These are phyloP conservation scores for Timandra comae DNA, from an alignment of 2,888 invertebrate species.

Conservation along the genomic window DNA sequence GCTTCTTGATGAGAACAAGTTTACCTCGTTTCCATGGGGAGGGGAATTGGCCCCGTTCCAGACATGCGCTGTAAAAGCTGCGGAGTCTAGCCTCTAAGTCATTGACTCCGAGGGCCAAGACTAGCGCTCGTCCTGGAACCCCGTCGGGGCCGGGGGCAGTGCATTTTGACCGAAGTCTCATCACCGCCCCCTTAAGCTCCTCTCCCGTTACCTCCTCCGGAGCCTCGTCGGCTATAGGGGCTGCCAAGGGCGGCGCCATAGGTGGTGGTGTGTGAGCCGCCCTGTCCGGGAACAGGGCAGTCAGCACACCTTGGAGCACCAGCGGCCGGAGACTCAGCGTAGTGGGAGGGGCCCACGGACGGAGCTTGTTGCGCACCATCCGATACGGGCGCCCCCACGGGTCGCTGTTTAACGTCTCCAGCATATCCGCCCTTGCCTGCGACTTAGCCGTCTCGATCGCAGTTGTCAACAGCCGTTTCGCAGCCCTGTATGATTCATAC, in stretches of 20 bases:
- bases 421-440: background rate
- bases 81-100: background rate
- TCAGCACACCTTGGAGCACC: background rate
- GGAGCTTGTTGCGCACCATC: background rate
- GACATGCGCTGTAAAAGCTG: background rate
- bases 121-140: background rate
- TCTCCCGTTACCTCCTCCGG: too few species aligned
- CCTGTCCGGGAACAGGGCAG: background rate
- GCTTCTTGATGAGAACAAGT: background rate
- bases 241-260: too few species aligned
- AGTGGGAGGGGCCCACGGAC: background rate
- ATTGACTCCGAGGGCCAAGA: background rate
- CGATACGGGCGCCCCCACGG: background rate
- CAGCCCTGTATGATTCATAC: background rate
- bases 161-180: background rate
- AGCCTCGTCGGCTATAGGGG: too few species aligned
- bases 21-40: background rate
- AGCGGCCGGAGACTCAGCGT: background rate
- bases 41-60: conserved; percentile 1
- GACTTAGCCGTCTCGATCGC: background rate
- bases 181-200: background rate
- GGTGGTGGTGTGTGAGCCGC: too few species aligned
- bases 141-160: background rate
- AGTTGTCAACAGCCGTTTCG: background rate
- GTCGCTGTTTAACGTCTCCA: background rate